These are phyloP conservation scores for Rugalucina vietnamica DNA, from an alignment of 2,888 invertebrate genomes.

Conservation along the genomic window DNA sequence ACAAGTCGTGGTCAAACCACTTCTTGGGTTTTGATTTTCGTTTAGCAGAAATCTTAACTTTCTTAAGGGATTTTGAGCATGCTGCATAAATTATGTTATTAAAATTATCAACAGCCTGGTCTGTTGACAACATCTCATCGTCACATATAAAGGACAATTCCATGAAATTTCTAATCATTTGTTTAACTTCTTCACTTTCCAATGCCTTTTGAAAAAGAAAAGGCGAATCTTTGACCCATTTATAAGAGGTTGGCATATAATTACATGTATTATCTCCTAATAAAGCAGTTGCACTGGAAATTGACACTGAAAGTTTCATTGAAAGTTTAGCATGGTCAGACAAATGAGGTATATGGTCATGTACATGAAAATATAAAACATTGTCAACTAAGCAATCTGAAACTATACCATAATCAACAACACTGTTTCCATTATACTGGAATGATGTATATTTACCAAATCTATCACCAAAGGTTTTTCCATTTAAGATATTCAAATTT, in stretches of 20 bases:
- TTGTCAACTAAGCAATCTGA: neutral
- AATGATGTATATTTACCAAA: neutral
- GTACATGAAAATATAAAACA: neutral
- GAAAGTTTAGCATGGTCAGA: neutral
- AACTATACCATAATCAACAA: neutral
- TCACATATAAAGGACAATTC: neutral
- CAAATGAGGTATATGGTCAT: neutral
- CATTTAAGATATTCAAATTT: neutral
- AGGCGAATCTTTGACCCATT: neutral
- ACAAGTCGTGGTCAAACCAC: neutral
- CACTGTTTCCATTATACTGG: neutral
- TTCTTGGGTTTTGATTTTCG: neutral
- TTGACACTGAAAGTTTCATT: neutral
- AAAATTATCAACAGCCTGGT: neutral
- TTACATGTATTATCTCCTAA: no score
- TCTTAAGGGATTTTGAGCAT: neutral
- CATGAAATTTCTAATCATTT: neutral
- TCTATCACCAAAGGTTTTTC: neutral
- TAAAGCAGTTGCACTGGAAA: no score
- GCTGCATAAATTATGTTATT: neutral
- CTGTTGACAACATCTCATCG: neutral
- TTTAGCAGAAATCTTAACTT: neutral
- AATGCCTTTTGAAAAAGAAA: neutral
- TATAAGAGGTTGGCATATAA: neutral
- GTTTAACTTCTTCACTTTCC: neutral